A percentile compares a stretch with the other conserved stretches of the same genome.
These are phyloP conservation scores for Colletes gigas DNA, from an alignment of 1,140 invertebrate species.

Conservation along the genomic window DNA sequence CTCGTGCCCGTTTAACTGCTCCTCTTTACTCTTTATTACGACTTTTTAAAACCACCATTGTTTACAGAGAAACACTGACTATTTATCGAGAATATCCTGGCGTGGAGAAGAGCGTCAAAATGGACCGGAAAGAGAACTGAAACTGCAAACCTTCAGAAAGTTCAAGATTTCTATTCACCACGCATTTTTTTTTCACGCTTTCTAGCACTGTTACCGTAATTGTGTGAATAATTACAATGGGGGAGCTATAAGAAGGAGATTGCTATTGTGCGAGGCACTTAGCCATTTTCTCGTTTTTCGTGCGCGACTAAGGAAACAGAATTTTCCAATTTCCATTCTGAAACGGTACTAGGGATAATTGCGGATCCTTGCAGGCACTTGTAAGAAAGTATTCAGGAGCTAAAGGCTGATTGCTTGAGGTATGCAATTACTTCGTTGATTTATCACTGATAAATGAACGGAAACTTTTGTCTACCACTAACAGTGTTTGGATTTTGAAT, in stretches of 20 bases:
- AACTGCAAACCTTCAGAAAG: neutral
- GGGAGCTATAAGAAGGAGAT: neutral
- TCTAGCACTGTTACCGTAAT: slow-evolving; percentile 12
- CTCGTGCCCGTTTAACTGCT: neutral
- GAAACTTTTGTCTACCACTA: too few species aligned
- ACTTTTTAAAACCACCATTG: neutral
- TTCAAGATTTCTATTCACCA: slow-evolving; percentile 3
- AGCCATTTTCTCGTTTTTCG: neutral
- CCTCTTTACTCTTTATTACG: neutral
- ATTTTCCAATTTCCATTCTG: neutral
- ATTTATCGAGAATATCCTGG: too few species aligned
- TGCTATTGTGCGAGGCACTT: neutral
- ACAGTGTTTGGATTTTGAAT: too few species aligned
- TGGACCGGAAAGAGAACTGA: neutral
- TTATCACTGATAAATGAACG: too few species aligned
- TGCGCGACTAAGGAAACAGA: neutral
- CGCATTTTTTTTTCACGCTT: slow-evolving; percentile 21
- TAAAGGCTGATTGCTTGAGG: too few species aligned
- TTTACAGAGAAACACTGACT: neutral
- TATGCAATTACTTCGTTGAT: neutral
- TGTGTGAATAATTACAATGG: slow-evolving; percentile 8
- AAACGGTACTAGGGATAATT: neutral
- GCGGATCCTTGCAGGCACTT: neutral
- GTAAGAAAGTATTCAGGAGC: neutral
- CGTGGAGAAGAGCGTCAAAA: neutral